A percentile compares a stretch with the other conserved stretches of the same genome.
phyloP scores from a whole-genome alignment of 2,113 vertebrate species.

The Garra rufa region DNA sequence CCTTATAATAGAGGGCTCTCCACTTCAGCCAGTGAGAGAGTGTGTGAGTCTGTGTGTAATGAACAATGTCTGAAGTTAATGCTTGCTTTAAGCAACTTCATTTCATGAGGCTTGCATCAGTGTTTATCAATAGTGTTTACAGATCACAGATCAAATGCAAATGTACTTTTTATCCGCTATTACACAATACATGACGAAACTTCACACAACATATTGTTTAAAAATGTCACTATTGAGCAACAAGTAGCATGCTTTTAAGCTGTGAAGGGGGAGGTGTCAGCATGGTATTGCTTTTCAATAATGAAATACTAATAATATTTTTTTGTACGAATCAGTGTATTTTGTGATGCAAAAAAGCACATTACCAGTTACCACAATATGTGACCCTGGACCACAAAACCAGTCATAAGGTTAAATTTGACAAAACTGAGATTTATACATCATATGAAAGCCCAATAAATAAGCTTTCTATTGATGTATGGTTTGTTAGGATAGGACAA shows the following conservation, averaged over 20 bases:
- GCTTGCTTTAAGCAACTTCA: constrained; percentile 9
- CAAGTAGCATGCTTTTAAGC: background rate
- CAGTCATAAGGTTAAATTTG: too few species aligned
- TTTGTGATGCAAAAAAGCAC: background rate
- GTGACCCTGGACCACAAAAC: too few species aligned
- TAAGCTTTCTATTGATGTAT: too few species aligned
- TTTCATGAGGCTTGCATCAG: background rate
- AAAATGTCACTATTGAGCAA: background rate
- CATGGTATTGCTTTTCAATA: background rate
- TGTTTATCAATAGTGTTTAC: constrained; percentile 1
- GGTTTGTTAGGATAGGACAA: too few species aligned
- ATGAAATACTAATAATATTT: background rate
- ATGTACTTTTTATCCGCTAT: background rate
- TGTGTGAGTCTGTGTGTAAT: constrained; percentile 8
- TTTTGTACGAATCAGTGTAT: background rate
- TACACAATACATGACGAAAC: background rate
- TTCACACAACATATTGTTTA: background rate
- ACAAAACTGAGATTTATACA: too few species aligned
- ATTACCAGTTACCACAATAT: background rate
- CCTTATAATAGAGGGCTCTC: constrained; percentile 54
- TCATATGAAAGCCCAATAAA: too few species aligned
- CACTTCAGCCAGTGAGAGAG: constrained; percentile 47
- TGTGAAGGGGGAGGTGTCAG: background rate
- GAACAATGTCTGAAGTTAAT: constrained; percentile 26
- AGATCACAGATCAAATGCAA: constrained; percentile 16